A percentile compares a stretch with the other conserved stretches of the same genome.
Conservation (phyloP, 30 jellyfish, hydroid and myxozoan genomes). For the Sanderia malayensis region DNA sequence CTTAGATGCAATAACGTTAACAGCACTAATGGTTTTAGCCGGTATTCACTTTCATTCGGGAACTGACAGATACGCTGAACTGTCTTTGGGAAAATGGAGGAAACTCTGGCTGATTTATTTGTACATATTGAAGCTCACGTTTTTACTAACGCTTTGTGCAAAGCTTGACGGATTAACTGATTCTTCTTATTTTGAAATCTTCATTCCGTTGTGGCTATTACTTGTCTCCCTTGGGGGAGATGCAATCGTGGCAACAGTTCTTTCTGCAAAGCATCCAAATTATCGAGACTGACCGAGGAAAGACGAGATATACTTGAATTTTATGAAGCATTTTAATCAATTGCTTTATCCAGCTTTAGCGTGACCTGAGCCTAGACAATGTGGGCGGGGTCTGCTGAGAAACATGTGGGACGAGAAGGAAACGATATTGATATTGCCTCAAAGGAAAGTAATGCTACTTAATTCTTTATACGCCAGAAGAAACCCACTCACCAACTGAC, state of each 20-base stretch:
- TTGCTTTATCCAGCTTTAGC: too few relatives aligned
- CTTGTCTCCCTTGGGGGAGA: conserved; percentile 51
- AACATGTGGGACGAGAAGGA: too few relatives aligned
- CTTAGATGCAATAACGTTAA: conserved; percentile 60
- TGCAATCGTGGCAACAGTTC: conserved; percentile 66
- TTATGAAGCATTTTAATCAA: too few relatives aligned
- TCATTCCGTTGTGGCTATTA: conserved; percentile 85
- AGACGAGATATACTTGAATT: too few relatives aligned
- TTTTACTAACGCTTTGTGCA: conserved; percentile 74
- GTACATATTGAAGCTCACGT: conserved; percentile 50
- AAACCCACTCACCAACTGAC: too few relatives aligned
- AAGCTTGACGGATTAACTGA: conserved; percentile 66
- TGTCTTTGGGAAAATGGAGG: conserved; percentile 54
- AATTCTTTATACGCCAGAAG: too few relatives aligned
- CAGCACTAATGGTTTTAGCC: conserved; percentile 38
- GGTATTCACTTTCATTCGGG: conserved; percentile 63
- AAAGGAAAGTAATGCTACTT: too few relatives aligned
- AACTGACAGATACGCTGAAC: conserved; percentile 38
- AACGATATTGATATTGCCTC: too few relatives aligned
- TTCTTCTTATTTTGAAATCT: conserved; percentile 64
- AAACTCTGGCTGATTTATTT: conserved; percentile 66
- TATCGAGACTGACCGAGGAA: conserved; percentile 51
- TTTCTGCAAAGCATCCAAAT: conserved; percentile 39
- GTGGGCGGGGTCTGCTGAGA: too few relatives aligned
- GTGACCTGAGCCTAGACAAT: too few relatives aligned